These are phyloP conservation scores for Scleropages formosus DNA, from an alignment of 2,797 vertebrate genomes.

Conservation along the genomic window DNA sequence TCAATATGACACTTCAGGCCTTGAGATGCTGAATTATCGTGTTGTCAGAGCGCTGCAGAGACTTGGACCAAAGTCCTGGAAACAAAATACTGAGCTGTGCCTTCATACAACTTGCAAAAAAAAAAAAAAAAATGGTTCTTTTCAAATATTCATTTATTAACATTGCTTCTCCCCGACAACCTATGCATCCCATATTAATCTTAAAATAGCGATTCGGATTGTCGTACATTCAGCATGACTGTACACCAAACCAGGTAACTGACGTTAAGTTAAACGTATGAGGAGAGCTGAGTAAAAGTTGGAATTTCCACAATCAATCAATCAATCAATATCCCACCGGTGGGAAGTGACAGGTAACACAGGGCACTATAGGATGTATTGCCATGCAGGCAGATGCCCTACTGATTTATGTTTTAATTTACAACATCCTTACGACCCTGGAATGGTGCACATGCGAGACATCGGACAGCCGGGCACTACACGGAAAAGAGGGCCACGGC, in stretches of 20 bases:
- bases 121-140: no score
- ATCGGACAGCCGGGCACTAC: background rate
- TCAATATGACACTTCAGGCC: conserved; percentile 34
- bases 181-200: no score
- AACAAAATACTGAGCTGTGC: background rate
- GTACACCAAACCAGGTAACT: no score
- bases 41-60: background rate
- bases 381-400: no score
- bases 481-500: background rate
- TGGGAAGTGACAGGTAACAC: background rate
- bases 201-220: background rate
- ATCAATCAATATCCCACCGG: background rate
- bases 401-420: background rate
- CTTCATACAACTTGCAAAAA: background rate
- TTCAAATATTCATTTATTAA: background rate
- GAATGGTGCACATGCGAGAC: background rate
- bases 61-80: background rate
- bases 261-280: background rate
- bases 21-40: background rate
- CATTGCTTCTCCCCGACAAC: no score
- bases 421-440: background rate
- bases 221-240: background rate
- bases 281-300: background rate
- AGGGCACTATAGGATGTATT: no score
- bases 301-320: background rate